phyloP scores from a whole-genome alignment of 2,797 vertebrate genomes.

The Rhynchonycteris naso region DNA sequence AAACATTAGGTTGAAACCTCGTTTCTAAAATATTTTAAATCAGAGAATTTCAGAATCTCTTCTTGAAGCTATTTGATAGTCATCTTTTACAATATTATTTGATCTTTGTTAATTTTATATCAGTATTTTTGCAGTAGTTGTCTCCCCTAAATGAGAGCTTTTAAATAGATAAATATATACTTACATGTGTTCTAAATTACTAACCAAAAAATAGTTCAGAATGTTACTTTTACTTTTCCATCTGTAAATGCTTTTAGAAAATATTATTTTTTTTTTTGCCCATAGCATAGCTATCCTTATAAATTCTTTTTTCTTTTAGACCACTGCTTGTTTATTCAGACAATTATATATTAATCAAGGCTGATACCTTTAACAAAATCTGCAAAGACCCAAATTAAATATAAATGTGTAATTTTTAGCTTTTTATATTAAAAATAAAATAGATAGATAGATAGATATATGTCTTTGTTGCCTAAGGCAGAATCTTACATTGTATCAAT shows the following conservation, averaged over 20 bases:
- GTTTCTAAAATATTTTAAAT: constrained; percentile 56
- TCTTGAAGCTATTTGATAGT: not conserved
- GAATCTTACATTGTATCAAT: constrained; percentile 82
- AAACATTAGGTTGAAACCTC: constrained; percentile 13
- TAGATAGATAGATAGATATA: not conserved
- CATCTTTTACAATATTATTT: constrained; percentile 8
- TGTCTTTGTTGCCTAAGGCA: constrained; percentile 81
- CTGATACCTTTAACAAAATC: constrained; percentile 81
- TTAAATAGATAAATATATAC: not conserved
- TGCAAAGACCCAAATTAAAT: constrained; percentile 73
- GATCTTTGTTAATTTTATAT: constrained; percentile 14
- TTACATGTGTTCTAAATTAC: not conserved
- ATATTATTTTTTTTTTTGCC: constrained; percentile 8
- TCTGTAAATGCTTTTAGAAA: not conserved
- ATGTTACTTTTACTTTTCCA: constrained; percentile 22
- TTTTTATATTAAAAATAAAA: constrained; percentile 68
- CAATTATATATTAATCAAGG: constrained; percentile 51
- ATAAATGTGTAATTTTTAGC: constrained; percentile 78
- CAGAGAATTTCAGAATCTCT: constrained; percentile 26
- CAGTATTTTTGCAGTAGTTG: constrained; percentile 38
- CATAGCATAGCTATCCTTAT: constrained; percentile 47
- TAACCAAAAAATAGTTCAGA: not conserved
- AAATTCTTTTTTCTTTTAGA: constrained; percentile 73
- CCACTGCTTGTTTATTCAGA: constrained; percentile 64
- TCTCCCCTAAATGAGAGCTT: not conserved